Base-by-base conservation (phyloP, 2,113 vertebrate genomes). In the Dicentrarchus labrax region DNA sequence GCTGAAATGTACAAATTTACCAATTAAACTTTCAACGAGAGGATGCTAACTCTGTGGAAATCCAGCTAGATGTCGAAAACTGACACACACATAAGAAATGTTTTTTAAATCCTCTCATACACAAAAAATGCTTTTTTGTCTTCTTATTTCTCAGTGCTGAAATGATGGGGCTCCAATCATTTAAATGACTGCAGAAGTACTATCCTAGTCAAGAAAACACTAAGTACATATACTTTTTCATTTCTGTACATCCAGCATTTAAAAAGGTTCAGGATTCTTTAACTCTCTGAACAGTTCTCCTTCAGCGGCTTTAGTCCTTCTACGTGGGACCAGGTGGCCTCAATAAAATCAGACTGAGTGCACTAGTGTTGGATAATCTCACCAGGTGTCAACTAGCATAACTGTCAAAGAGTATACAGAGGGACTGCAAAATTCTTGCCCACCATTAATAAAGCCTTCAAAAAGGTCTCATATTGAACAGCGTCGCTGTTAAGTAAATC, bases 391-490 rank as follows among this genome's bases (percentile, higher is more conserved):
- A 92, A 86, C 83, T 73, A 83, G 80, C 45, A 76, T 82, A 87
- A 87, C 80, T 91, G 87, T 92, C 91, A 88, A 90, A 89, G 83
- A 88, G 61, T 83, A 73, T 54, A 80, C 62, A 82, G 73, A 92
- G 83, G 73, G 80, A 85, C 80, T 59, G 48, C 83, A 80, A 83
- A 90, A 91, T 88, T 85, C 85, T 85, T 83, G 80, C 83, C 83
- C 43, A 59, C 75, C 30, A 84, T 90, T 91, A 92, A 89, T 88
- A 90, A 89, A 92, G 84, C 73, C 87, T 82, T 89, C 87, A 89
- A 85, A 93, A 89, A 83, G 74, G 83, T 86, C 81, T 94, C 65
- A 56, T 67, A 83, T 94, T 94, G 93, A 93, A 93, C 76, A 81
- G 83, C 30, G 6, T 74, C 60, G 62, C 90, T 75, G 85, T 90